Base-by-base conservation (phyloP, 2,797 vertebrate genomes). In the Champsocephalus esox region DNA sequence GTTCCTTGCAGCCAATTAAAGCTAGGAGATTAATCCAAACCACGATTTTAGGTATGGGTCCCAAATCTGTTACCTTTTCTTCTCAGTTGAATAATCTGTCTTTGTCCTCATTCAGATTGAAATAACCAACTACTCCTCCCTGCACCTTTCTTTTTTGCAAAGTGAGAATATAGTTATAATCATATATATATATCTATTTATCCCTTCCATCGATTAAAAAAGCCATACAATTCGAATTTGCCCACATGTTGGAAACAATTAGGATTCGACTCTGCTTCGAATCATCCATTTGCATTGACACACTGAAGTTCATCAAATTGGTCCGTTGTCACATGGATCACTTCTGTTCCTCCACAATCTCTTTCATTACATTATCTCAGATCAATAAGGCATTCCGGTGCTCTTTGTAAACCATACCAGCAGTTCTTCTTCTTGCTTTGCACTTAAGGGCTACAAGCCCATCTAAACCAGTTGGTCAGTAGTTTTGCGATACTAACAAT, bases 311-410 rank as follows among this genome's bases (percentile, higher is more conserved):
- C 73, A 77, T 74, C 89, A 79, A 85, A 80, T 75, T 61, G 81
- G 79, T 74, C 54, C 48, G n/a, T 13, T 32, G 66, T 64, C 68
- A 73, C 64, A 83, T 85, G 79, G 80, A 85, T 88, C 65, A n/a
- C 32, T 49, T 68, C 28, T 76, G 62, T 70, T 52, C 74, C 58
- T 50, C 32, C 12, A 69, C 46, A 38, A n/a, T 55, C n/a, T 50
- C 73, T 70, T 73, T 90, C 73, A 80, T 83, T 84, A 70, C 60
- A 79, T 85, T 63, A 84, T 75, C 71, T 77, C 49, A 43, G 71
- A 85, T 87, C 91, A 87, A 90, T 91, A 77, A 56, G 12, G 34
- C 60, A 65, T 3, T 6, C n/a, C 2, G 1, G 16, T 28, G 49
- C 43, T 85, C 56, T 70, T n/a, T 68, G 67, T 78, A 55, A 69